Base-by-base conservation (phyloP, 2,888 invertebrate genomes). In the Amiota communis region DNA sequence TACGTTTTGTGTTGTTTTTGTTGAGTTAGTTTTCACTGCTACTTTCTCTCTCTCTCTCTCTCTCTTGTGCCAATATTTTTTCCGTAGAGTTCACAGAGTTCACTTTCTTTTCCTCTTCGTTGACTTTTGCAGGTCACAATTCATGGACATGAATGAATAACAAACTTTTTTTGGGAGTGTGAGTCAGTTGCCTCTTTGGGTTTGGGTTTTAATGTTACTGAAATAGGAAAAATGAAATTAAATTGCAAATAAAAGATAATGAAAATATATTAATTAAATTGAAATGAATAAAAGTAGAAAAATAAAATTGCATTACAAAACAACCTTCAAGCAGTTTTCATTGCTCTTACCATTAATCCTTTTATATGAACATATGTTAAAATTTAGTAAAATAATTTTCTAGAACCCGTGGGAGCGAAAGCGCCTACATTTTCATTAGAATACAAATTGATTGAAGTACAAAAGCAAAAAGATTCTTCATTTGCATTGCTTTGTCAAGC, bases 321-420 rank as follows among this genome's bases (percentile, higher is more conserved):
- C 20, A 12, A 57, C 57, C 15, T 77, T 75, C 76, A 74, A 74
- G 15, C 71, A 72, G 71, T 75, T 69, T 13, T 6, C 15, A n/a
- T 15, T 8, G n/a, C n/a, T 15, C 10, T 57, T 10, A 57, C 8
- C n/a, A n/a, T n/a, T n/a, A n/a, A 59, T 17, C 2, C 20, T 65
- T 11, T 68, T 49, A 57, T 12, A 53, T n/a, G n/a, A n/a, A n/a
- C n/a, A n/a, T n/a, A n/a, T 15, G n/a, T 1, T 8, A 20, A 59
- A 20, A 13, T 10, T 17, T 59, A 49, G n/a, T 6, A 1, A 57
- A 20, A 9, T 72, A 72, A 49, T 48, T 57, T 77, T 79, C 70
- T 91, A 93, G 93, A 93, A 87, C 93, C 93, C 9, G 92, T 93
- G 75, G 93, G 93, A 88, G 92, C 92, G 76, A 93, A 93, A 86